Conservation (phyloP, 2,113 vertebrate species). For the Grus americana region DNA sequence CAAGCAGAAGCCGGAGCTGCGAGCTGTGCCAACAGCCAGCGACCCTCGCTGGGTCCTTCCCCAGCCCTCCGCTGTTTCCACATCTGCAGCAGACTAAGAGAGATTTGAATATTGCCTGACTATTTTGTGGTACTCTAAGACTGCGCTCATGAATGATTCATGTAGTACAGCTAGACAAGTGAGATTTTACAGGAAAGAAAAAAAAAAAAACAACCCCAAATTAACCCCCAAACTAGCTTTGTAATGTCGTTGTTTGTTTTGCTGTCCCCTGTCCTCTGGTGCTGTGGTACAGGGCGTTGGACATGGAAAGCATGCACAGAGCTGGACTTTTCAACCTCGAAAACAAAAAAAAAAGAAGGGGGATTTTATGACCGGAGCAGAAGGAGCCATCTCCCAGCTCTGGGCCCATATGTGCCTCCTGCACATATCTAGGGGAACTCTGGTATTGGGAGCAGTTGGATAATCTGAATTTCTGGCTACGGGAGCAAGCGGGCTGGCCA, state of each 20-base stretch:
- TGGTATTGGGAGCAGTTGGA: neutral
- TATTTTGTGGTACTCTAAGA: neutral
- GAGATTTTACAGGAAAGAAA: neutral
- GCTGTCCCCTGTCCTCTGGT: neutral
- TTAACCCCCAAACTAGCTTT: neutral
- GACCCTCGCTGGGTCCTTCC: neutral
- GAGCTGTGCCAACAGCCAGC: neutral
- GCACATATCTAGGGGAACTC: neutral
- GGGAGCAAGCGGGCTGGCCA: neutral
- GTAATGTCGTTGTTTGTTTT: neutral
- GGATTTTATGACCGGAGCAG: neutral
- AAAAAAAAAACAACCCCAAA: neutral
- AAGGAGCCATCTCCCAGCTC: neutral
- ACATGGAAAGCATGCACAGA: neutral
- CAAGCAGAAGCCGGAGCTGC: rapidly evolving
- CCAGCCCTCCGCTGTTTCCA: neutral
- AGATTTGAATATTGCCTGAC: neutral
- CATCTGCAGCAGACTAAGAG: neutral
- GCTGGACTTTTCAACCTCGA: neutral
- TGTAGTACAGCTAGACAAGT: neutral
- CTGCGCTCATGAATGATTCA: neutral
- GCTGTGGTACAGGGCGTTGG: neutral
- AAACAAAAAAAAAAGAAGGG: neutral
- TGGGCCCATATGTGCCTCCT: neutral
- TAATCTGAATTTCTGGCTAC: constrained; percentile 19